Percentiles rank a stretch among this genome's conserved stretches.
Evolutionary conservation across 2,797 vertebrate genomes (phyloP).

Genomic region (Perdix hodgsoniae): DNA sequence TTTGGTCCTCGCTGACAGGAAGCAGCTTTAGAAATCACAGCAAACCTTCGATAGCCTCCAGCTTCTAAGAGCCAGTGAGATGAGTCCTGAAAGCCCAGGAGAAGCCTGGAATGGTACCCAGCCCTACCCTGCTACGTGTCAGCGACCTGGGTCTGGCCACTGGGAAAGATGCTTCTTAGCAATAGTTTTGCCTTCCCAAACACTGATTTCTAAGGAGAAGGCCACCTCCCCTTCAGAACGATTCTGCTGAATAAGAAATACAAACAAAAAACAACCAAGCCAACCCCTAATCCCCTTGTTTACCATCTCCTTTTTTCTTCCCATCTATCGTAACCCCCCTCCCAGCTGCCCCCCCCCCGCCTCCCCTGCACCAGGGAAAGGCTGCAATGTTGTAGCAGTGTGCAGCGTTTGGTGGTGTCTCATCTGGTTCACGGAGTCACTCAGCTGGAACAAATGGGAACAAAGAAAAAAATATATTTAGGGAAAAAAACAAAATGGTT

Average conservation of each 20-base stretch:
- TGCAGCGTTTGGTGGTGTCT: slow-evolving; percentile 74
- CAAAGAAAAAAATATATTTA: slow-evolving; percentile 78
- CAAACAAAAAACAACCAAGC: slow-evolving; percentile 29
- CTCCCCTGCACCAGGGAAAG: slow-evolving; percentile 64
- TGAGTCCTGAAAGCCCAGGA: not conserved
- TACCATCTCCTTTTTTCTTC: not conserved
- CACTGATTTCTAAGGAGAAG: slow-evolving; percentile 7
- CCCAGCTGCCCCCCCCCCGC: slow-evolving; percentile 46
- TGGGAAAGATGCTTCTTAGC: not conserved
- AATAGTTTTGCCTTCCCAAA: slow-evolving; percentile 17
- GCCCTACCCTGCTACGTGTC: not conserved
- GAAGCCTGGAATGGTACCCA: not conserved
- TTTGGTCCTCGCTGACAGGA: slow-evolving; percentile 41
- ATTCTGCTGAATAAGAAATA: slow-evolving; percentile 52
- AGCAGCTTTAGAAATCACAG: not conserved
- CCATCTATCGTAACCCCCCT: slow-evolving; percentile 4
- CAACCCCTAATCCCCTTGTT: slow-evolving; percentile 36
- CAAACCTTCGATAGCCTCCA: not conserved
- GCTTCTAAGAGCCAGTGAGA: not conserved
- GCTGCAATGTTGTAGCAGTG: slow-evolving; percentile 65
- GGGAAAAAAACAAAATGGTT: slow-evolving; percentile 31
- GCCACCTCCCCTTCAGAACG: not conserved
- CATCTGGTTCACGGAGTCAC: slow-evolving; percentile 77
- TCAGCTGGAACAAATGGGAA: slow-evolving; percentile 83
- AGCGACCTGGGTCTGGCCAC: not conserved